phyloP scores from a whole-genome alignment of 1,140 invertebrate genomes.

The Gyrodactylus salaris region DNA sequence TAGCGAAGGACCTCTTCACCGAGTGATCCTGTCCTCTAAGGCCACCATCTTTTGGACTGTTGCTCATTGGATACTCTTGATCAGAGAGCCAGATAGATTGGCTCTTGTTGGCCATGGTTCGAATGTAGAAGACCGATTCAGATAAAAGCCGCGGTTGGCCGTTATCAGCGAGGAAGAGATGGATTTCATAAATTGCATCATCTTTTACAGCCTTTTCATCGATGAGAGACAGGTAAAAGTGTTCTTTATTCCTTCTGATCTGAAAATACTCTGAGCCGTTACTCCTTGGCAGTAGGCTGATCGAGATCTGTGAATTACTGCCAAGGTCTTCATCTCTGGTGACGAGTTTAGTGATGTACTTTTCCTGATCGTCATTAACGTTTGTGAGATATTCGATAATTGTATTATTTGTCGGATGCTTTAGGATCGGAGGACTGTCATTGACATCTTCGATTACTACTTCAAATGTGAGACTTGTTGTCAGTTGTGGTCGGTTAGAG shows the following conservation, averaged over 20 bases:
- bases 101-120: background rate
- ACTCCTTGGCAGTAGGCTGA: background rate
- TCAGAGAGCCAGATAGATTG: background rate
- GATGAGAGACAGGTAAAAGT: background rate
- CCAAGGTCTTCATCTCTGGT: background rate
- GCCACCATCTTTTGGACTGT: too few relatives aligned
- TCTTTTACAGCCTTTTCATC: background rate
- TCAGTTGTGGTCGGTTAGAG: background rate
- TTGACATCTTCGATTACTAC: background rate
- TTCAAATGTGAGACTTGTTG: background rate
- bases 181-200: background rate
- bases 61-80: background rate
- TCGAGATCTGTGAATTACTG: background rate
- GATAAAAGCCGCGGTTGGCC: background rate
- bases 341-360: background rate
- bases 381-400: background rate
- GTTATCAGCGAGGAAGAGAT: background rate
- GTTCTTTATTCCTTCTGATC: background rate
- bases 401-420: background rate
- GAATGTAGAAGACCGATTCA: background rate
- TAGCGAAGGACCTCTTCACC: background rate
- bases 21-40: too few relatives aligned
- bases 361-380: background rate
- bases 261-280: background rate
- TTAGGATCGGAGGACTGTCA: background rate